Evolutionary conservation across 2,797 vertebrate species (phyloP), one percentile per base, ranked within the genome.

Genomic region (Dallia pectoralis): DNA sequence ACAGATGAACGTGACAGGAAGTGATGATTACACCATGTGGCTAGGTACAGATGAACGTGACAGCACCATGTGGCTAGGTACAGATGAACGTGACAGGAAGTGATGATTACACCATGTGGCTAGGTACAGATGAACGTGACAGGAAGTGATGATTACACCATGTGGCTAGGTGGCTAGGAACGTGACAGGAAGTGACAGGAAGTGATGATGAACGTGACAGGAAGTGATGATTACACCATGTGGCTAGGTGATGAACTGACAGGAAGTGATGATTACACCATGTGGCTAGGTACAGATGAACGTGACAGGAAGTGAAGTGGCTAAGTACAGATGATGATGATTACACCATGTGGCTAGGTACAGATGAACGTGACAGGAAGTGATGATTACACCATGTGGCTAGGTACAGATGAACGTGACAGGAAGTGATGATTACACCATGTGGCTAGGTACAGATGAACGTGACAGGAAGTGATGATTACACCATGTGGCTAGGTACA

Each of bases 151-250:
- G 4, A 40, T 40, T 40, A 40, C n/a, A n/a, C 40, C 11, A 36
- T 19, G 51, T 56, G 30, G 44, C 15, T 11, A 11, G 11, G n/a
- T 22, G 47, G 18, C 22, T 19, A 12, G 11, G 66, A 4, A 27
- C n/a, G 65, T 59, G 66, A 59, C 72, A 73, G 44, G 19, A n/a
- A 66, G 40, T 74, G 73, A 74, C 69, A 69, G 67, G 32, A 14
- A 19, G 9, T n/a, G n/a, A n/a, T n/a, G n/a, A n/a, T n/a, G n/a
- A n/a, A n/a, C n/a, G n/a, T n/a, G n/a, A n/a, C 33, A 36, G 33
- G 33, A 9, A 7, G 3, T 40, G 40, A 40, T 40, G 2, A 40
- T 40, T 40, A 40, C n/a, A n/a, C 3, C 11, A 40, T 40, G 40
- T 56, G 51, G 22, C 3, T 4, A n/a, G 9, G 51, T 40, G 40